Base-by-base conservation (phyloP, 1,140 invertebrate species). In the Daktulosphaira vitifoliae region DNA sequence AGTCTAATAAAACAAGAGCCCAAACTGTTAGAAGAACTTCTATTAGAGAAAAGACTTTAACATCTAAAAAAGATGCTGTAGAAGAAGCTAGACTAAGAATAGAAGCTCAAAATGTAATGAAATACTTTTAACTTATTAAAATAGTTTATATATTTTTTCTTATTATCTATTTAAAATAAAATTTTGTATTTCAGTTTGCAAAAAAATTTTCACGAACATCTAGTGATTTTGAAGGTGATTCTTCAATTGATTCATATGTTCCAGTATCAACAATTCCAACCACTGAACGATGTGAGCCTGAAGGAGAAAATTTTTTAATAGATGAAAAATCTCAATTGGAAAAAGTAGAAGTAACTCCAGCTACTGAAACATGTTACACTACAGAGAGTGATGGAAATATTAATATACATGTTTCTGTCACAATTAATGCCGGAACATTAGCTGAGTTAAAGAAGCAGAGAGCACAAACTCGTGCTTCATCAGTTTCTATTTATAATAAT, bases 61-160 rank as follows among this genome's bases (percentile, higher is more conserved):
- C 93, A 44, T 91, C 92, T n/a, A 92, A 94, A 76, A 90, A 92
- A 71, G 94, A 98, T 78, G 92, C 90, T 9, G 82, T 89, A 49
- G 92, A 96, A 75, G 95, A 98, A 77, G 91, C 90, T 11, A 78
- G 85, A 22, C 74, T 89, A 2, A 78, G 87, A 68, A 75, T 84
- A 71, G 79, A 83, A 74, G 82, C 82, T 49, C 82, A 83, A 73
- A 80, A 83, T 76, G 82, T 81, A 72, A 72, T n/a, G 7, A n/a
- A 20, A 38, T 37, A 23, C n/a, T 38, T 33, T 33, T 6, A 33
- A 33, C 11, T 5, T 33, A 33, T 5, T 33, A 33, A 33, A 33
- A 33, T 33, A 6, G 29, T 6, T 5, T 33, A 33, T 33, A 11
- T 33, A 33, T 33, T 33, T 33, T 33, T 33, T 25, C 25, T 50